phyloP scores from a whole-genome alignment of 1,140 invertebrate species.

The Amyelois transitella region DNA sequence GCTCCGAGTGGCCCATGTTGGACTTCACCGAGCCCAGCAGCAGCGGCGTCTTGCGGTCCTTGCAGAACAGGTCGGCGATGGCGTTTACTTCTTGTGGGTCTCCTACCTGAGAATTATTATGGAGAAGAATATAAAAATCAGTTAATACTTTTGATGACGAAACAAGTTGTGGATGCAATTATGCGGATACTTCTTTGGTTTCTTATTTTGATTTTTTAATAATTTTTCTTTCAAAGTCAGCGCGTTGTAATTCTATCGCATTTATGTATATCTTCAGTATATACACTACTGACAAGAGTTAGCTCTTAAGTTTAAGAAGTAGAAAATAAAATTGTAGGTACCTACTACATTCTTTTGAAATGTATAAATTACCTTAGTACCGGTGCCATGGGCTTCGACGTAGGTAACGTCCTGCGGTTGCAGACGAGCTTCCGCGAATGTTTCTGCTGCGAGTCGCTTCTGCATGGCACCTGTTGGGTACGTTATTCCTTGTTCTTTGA shows the following conservation, averaged over 20 bases:
- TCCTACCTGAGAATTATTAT: constrained; percentile 76
- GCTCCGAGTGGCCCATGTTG: constrained; percentile 98
- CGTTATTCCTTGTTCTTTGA: constrained; percentile 93
- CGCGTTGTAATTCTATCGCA: not conserved
- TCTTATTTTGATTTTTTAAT: not conserved
- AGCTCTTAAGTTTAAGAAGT: too few relatives aligned
- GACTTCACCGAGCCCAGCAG: constrained; percentile 97
- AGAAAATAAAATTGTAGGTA: not conserved
- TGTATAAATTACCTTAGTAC: constrained; percentile 83
- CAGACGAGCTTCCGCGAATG: constrained; percentile 89
- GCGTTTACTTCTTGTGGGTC: constrained; percentile 97
- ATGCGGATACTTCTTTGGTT: not conserved
- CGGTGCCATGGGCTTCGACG: constrained; percentile 98
- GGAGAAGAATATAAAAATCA: not conserved
- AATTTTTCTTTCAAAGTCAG: not conserved
- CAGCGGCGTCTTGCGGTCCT: constrained; percentile 84
- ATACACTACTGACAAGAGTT: too few relatives aligned
- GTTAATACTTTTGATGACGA: not conserved
- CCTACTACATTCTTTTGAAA: not conserved
- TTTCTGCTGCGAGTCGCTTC: constrained; percentile 86
- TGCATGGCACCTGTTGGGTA: constrained; percentile 93
- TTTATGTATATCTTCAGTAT: not conserved
- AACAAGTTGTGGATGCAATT: not conserved
- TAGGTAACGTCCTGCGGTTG: constrained; percentile 88
- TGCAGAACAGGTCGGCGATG: constrained; percentile 94